Conservation (phyloP, 2,113 vertebrate genomes). For the Balaenoptera acutorostrata region DNA sequence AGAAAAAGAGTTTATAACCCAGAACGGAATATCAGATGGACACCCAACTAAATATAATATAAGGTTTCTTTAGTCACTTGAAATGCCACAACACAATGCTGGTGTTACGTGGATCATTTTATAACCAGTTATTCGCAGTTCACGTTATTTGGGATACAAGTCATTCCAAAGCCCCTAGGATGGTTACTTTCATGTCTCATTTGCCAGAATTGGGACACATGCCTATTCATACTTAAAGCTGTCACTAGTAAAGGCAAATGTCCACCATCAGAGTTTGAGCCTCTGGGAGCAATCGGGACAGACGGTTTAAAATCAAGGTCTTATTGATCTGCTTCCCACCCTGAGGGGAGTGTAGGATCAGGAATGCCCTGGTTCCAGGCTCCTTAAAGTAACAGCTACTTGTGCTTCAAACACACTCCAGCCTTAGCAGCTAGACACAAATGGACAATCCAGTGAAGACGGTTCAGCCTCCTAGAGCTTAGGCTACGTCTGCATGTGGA, state of each 20-base stretch:
- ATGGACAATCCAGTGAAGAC: not conserved
- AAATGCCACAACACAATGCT: not conserved
- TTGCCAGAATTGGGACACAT: not conserved
- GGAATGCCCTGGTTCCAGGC: not conserved
- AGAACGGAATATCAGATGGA: not conserved
- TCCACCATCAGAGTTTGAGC: not conserved
- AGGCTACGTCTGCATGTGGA: not conserved
- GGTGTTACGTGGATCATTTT: not conserved
- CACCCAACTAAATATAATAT: not conserved
- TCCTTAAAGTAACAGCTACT: not conserved
- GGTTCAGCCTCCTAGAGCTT: not conserved
- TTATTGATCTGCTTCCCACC: not conserved
- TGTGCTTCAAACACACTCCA: not conserved
- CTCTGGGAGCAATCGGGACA: not conserved
- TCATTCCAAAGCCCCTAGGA: not conserved
- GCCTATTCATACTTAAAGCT: not conserved
- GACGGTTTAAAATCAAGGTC: not conserved
- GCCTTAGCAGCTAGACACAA: not conserved
- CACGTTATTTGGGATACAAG: not conserved
- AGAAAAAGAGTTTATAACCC: not conserved
- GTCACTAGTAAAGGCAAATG: not conserved
- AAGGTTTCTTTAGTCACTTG: not conserved
- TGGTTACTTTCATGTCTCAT: not conserved
- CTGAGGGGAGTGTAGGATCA: not conserved
- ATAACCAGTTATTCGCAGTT: not conserved